phyloP scores from a whole-genome alignment of 2,113 vertebrate genomes.

The Laterallus jamaicensis region DNA sequence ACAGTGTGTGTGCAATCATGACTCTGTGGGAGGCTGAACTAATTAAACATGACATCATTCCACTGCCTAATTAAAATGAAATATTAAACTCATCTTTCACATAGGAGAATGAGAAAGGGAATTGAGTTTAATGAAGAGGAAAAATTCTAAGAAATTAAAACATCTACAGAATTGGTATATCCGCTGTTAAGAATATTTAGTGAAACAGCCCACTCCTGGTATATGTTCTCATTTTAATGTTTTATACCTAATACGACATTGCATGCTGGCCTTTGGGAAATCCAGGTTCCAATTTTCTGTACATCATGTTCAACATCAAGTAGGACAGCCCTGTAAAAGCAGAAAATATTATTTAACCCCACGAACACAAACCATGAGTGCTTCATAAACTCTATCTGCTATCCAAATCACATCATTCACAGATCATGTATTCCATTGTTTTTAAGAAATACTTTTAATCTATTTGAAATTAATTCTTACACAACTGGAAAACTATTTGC shows the following conservation, averaged over 20 bases:
- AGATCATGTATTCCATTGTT: not conserved
- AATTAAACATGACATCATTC: constrained; percentile 35
- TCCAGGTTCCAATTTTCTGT: not conserved
- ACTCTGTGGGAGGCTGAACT: not conserved
- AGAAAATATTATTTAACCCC: not conserved
- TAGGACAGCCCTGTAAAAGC: not conserved
- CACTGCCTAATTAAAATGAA: constrained; percentile 15
- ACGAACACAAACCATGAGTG: not conserved
- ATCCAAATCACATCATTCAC: not conserved
- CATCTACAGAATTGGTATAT: not conserved
- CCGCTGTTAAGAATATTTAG: not conserved
- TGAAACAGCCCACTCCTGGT: not conserved
- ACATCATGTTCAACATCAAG: not conserved
- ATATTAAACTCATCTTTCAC: constrained; percentile 28
- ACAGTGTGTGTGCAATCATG: not conserved
- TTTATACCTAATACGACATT: not conserved
- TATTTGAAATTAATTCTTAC: not conserved
- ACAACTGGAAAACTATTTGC: not conserved
- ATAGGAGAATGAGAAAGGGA: not conserved
- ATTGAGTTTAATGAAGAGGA: constrained; percentile 3
- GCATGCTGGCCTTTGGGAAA: not conserved
- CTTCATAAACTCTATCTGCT: not conserved
- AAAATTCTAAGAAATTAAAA: not conserved
- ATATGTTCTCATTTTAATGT: not conserved
- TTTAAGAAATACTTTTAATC: not conserved